Conservation (phyloP, 2,113 vertebrate species). For the Rhabdomys dilectus region DNA sequence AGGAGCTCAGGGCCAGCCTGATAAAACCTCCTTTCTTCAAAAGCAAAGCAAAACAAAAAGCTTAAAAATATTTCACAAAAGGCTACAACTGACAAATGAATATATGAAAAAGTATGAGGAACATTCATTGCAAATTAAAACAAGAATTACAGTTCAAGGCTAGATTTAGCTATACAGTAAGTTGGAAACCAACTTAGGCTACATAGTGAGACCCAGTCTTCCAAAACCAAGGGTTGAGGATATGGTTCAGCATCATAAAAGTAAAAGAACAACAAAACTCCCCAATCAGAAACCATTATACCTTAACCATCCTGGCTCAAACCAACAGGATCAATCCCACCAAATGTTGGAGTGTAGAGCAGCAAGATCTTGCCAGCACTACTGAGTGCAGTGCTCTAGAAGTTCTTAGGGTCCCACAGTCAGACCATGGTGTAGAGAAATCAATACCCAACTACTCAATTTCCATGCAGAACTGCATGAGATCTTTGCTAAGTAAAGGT, state of each 20-base stretch:
- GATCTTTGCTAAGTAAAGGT: rapidly evolving
- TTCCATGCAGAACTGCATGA: neutral
- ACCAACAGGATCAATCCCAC: no score
- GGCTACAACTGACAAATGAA: neutral
- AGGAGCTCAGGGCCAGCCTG: neutral
- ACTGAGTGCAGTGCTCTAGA: no score
- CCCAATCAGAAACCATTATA: rapidly evolving
- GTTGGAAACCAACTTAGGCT: neutral
- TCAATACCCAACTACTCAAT: rapidly evolving
- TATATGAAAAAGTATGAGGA: neutral
- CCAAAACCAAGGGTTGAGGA: neutral
- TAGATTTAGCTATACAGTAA: neutral
- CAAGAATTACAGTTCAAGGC: neutral
- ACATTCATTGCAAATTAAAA: neutral
- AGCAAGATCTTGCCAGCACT: no score
- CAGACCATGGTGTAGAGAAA: neutral
- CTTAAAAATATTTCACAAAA: neutral
- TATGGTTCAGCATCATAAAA: neutral
- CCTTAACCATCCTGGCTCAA: no score
- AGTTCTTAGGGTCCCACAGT: rapidly evolving
- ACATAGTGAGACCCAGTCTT: neutral
- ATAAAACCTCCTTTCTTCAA: neutral
- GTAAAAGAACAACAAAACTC: neutral
- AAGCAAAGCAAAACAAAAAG: neutral
- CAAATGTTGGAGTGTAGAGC: rapidly evolving